Conservation (phyloP, 2,888 invertebrate genomes). For the Caenorhabditis sp. region DNA sequence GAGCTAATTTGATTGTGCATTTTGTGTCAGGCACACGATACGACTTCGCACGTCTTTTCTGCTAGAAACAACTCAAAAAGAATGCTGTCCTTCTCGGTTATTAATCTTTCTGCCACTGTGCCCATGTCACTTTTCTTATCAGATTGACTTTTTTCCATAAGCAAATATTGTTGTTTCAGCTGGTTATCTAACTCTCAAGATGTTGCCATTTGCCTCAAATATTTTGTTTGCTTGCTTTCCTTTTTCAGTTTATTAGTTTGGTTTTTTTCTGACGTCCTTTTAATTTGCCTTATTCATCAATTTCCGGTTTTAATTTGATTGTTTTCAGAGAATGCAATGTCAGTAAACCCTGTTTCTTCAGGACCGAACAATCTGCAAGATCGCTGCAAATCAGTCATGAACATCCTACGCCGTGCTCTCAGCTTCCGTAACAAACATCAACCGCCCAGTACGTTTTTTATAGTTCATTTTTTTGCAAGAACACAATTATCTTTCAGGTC, state of each 20-base stretch:
- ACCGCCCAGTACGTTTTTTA: constrained; percentile 25
- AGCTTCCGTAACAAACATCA: constrained; percentile 56
- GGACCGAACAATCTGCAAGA: constrained; percentile 18
- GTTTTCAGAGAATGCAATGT: constrained; percentile 54
- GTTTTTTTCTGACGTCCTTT: background rate
- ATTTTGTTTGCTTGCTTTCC: background rate
- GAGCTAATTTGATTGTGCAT: constrained; percentile 46
- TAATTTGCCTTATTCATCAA: background rate
- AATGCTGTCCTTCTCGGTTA: background rate
- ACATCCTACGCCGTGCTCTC: constrained; percentile 63
- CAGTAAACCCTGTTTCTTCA: constrained; percentile 25
- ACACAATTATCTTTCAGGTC: background rate
- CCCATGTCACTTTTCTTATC: constrained; percentile 35
- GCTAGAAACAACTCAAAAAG: background rate
- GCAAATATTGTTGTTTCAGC: constrained; percentile 34
- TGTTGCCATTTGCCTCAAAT: constrained; percentile 11
- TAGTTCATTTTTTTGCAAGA: constrained; percentile 1
- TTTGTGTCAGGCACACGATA: constrained; percentile 20
- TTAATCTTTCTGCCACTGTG: constrained; percentile 34
- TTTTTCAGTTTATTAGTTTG: background rate
- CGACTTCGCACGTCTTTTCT: constrained; percentile 4
- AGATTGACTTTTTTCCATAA: background rate
- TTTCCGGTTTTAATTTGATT: background rate
- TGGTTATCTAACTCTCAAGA: constrained; percentile 36
- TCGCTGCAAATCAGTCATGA: constrained; percentile 66